Evolutionary conservation across 2,113 vertebrate species (phyloP).

Genomic region (Phocoena sinus): DNA sequence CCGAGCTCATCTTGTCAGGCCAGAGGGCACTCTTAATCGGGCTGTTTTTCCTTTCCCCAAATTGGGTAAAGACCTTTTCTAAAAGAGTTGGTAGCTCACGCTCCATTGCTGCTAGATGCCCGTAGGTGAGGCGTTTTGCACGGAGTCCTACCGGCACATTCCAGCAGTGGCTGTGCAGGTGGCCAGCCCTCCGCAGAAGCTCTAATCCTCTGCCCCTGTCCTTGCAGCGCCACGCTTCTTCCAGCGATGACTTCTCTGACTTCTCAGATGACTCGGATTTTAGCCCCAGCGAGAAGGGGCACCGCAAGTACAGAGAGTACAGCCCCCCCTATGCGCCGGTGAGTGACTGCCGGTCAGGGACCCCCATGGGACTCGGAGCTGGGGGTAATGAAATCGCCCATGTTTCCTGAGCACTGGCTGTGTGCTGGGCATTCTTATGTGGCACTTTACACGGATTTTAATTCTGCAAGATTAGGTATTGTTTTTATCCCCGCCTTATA

Average conservation of each 20-base stretch:
- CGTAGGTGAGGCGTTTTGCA: background rate
- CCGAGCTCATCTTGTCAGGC: fast-evolving
- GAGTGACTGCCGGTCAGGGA: slow-evolving; percentile 18
- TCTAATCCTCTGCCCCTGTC: fast-evolving
- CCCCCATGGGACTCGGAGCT: fast-evolving
- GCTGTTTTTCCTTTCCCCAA: background rate
- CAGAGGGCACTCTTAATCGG: background rate
- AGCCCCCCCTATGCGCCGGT: slow-evolving; percentile 88
- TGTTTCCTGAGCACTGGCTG: background rate
- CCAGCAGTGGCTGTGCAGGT: background rate
- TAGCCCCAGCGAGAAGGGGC: slow-evolving; percentile 91
- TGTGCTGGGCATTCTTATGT: background rate
- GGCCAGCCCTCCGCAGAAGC: fast-evolving
- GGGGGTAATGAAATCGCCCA: fast-evolving
- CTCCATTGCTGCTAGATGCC: slow-evolving; percentile 27
- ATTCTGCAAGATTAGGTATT: background rate
- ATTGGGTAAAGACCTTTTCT: background rate
- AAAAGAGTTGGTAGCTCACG: background rate
- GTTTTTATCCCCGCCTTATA: background rate
- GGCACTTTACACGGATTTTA: background rate
- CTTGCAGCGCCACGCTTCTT: slow-evolving; percentile 91
- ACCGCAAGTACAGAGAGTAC: slow-evolving; percentile 93
- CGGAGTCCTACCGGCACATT: background rate
- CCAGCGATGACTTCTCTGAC: slow-evolving; percentile 94
- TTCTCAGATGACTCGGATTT: slow-evolving; percentile 95